These are phyloP conservation scores for Brachyopa scutellaris DNA, from an alignment of 2,888 invertebrate genomes.

Conservation along the genomic window DNA sequence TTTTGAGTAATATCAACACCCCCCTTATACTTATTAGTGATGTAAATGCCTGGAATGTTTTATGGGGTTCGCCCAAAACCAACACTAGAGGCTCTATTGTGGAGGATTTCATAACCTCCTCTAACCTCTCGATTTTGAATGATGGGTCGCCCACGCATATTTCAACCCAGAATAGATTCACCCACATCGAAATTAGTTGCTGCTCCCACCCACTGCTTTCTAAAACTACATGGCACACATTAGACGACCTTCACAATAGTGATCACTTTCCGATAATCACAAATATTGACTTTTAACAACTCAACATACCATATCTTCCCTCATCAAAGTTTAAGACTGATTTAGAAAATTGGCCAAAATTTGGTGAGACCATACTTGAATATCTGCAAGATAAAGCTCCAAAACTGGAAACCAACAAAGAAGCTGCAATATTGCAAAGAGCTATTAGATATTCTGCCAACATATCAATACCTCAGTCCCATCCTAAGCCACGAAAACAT, in stretches of 20 bases:
- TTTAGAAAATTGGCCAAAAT: constrained; percentile 1
- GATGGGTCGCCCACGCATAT: constrained; percentile 20
- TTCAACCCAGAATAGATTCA: constrained; percentile 24
- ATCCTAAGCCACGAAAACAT: not conserved
- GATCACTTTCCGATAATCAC: constrained; percentile 39
- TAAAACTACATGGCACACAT: not conserved
- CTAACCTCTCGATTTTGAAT: constrained; percentile 30
- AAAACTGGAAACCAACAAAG: not conserved
- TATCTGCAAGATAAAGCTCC: not conserved
- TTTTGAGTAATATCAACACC: not conserved
- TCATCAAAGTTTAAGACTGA: constrained; percentile 50
- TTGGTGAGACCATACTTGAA: not conserved
- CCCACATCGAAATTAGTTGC: constrained; percentile 29
- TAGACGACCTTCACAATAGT: constrained; percentile 32
- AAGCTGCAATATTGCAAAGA: not conserved
- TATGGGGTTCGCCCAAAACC: constrained; percentile 37
- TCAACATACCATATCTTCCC: not conserved
- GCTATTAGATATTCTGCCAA: constrained; percentile 11
- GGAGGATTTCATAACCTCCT: constrained; percentile 12
- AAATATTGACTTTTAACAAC: not conserved
- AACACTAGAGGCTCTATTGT: too few relatives aligned
- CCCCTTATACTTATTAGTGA: constrained; percentile 18
- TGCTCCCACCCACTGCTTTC: constrained; percentile 14
- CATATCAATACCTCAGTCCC: constrained; percentile 10
- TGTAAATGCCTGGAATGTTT: constrained; percentile 38